These are phyloP conservation scores for Papilio protenor DNA, from an alignment of 2,888 invertebrate species.

Conservation along the genomic window DNA sequence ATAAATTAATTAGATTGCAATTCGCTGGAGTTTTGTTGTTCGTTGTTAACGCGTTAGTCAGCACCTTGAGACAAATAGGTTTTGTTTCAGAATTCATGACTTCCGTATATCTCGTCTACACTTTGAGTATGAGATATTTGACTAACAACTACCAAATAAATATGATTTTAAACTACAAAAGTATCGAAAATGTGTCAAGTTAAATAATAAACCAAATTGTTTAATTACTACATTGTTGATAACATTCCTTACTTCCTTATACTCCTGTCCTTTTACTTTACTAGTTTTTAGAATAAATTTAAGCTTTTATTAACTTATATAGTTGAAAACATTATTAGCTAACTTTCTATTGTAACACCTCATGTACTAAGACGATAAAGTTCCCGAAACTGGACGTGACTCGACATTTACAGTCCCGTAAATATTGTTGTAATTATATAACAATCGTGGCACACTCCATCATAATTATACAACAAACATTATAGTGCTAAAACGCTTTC, in stretches of 20 bases:
- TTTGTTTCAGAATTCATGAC: conserved; percentile 10
- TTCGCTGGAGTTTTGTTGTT: background rate
- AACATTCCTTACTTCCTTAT: too few species aligned
- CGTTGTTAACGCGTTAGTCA: background rate
- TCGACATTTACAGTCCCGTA: conserved; percentile 11
- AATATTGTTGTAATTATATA: conserved; percentile 10
- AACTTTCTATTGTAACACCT: background rate
- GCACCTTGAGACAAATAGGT: background rate
- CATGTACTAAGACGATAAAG: background rate
- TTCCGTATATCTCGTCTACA: background rate
- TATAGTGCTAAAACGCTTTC: background rate
- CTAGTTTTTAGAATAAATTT: background rate
- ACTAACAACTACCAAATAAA: background rate
- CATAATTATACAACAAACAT: background rate
- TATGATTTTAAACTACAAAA: background rate
- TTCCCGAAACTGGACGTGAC: background rate
- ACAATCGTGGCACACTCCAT: background rate
- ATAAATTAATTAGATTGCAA: background rate
- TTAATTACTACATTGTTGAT: background rate
- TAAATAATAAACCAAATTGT: background rate
- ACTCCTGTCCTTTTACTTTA: too few species aligned
- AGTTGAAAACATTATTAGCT: background rate
- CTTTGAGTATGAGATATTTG: too few species aligned
- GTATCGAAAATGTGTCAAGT: background rate
- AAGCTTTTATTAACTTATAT: background rate